These are phyloP conservation scores for Hanleya hanleyi DNA, from an alignment of 2,888 invertebrate genomes.

Conservation along the genomic window DNA sequence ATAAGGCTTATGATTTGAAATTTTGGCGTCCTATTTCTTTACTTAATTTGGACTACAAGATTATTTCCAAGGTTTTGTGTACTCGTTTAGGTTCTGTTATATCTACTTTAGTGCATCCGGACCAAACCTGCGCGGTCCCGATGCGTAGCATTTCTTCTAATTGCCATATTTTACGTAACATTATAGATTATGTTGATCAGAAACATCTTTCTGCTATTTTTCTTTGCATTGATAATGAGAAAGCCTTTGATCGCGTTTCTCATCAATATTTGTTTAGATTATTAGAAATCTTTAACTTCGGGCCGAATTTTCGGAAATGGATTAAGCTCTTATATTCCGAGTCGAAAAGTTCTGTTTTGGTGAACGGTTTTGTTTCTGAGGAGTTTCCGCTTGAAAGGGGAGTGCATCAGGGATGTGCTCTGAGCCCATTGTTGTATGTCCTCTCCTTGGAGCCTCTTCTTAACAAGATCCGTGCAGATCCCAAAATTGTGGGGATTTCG, in stretches of 20 bases:
- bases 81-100: background rate
- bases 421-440: background rate
- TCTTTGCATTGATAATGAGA: slow-evolving; percentile 3
- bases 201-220: background rate
- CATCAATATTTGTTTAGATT: background rate
- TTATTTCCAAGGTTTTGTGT: background rate
- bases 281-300: background rate
- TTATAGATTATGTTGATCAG: background rate
- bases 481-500: background rate
- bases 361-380: background rate
- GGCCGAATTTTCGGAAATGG: background rate
- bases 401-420: slow-evolving; percentile 2
- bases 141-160: background rate
- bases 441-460: background rate
- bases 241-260: slow-evolving; percentile 8
- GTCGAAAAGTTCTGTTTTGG: background rate
- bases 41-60: slow-evolving; percentile 1
- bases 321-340: background rate
- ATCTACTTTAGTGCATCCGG: background rate
- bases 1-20: background rate
- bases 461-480: background rate
- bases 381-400: background rate
- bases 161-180: background rate
- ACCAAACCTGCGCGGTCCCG: background rate
- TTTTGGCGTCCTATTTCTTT: background rate